Evolutionary conservation across 2,113 vertebrate genomes (phyloP), one percentile per base, ranked within the genome.

Genomic region (Scophthalmus maximus): DNA sequence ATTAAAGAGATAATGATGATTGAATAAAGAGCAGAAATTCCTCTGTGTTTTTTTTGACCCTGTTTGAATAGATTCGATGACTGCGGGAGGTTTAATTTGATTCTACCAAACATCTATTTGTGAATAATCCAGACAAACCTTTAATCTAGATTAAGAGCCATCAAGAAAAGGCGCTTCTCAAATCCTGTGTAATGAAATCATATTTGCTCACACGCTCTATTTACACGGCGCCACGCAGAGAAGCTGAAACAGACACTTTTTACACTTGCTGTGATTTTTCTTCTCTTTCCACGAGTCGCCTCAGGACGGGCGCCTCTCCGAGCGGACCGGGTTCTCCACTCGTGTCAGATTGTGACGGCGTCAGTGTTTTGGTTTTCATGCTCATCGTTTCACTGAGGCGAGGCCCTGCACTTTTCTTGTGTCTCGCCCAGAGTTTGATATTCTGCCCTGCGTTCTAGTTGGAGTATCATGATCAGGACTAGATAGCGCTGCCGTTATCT

Each of bases 1-100:
- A 93, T 94, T 93, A 93, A 92, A 91, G 66, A 85, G 84, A 90
- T 93, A 83, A 93, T 90, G 79, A 79, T 57, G 68, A 68, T 78
- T 84, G 80, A 80, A 86, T 85, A 77, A 87, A 80, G 71, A 85
- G 71, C 73, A 73, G 78, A 47, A 60, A 75, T 83, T 79, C 72
- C 23, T 87, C 73, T 70, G 22, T 78, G 60, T 86, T 86, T 27
- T 75, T 86, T 27, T 75, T 86, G 76, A 88, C 87, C 75, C 63
- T 50, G 78, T 86, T 89, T 90, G 81, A 91, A 89, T 82, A 47
- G 79, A 79, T 89, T 84, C 65, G 64, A 83, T 64, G 76, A 76
- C 76, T 82, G 74, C 68, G 46, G 68, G 76, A 78, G 30, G 61
- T 89, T 87, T 88, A 83, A 90, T 91, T 91, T 87, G 74, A 87